A percentile compares a stretch with the other conserved stretches of the same genome.
These are phyloP conservation scores for Mactromeris polynyma DNA, from an alignment of 2,888 invertebrate genomes.

Conservation along the genomic window DNA sequence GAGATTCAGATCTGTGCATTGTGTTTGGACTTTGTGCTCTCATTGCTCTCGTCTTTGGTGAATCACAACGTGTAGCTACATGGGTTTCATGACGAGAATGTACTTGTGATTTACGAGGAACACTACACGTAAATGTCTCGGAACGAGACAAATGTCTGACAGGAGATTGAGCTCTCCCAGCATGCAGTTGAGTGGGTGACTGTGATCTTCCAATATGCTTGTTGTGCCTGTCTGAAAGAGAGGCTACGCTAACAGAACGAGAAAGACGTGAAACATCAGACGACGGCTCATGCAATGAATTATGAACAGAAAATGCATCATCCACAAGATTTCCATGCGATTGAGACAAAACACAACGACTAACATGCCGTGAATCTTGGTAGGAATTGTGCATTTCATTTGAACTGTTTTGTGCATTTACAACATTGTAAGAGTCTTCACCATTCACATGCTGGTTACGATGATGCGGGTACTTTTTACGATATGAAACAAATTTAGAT, in stretches of 20 bases:
- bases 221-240: constrained; percentile 47
- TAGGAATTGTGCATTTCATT: constrained; percentile 4
- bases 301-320: constrained; percentile 33
- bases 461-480: constrained; percentile 58
- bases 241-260: constrained; percentile 54
- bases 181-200: constrained; percentile 48
- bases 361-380: constrained; percentile 53
- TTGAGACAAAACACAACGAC: constrained; percentile 53
- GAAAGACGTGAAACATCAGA: constrained; percentile 49
- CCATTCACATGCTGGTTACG: constrained; percentile 43
- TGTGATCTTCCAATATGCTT: constrained; percentile 35
- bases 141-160: constrained; percentile 61
- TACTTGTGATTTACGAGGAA: constrained; percentile 54
- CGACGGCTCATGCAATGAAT: constrained; percentile 55
- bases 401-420: constrained; percentile 31
- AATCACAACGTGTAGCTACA: constrained; percentile 61
- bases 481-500: constrained; percentile 63
- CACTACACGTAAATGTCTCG: constrained; percentile 67
- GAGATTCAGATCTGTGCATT: constrained; percentile 54
- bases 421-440: constrained; percentile 19
- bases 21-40: constrained; percentile 42
- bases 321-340: constrained; percentile 64
- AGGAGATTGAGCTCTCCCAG: constrained; percentile 62
- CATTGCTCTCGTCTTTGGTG: constrained; percentile 59
- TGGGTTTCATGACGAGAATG: constrained; percentile 52